Conservation (phyloP, 2,113 vertebrate genomes). For the Ifrita kowaldi region DNA sequence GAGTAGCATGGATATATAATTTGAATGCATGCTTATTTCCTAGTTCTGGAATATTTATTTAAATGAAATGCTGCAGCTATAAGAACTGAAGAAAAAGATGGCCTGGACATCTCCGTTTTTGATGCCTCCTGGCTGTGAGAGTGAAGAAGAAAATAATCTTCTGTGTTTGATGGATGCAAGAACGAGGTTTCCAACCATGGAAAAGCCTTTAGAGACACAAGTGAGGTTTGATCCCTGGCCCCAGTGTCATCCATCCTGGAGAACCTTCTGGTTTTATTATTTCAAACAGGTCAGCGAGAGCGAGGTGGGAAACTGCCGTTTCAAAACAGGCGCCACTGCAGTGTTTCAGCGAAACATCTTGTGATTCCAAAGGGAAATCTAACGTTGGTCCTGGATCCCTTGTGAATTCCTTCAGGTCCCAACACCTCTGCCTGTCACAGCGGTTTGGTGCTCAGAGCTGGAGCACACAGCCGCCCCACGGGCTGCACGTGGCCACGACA, state of each 20-base stretch:
- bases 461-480: accelerated
- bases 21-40: neutral
- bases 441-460: neutral
- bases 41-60: neutral
- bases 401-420: neutral
- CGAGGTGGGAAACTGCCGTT: neutral
- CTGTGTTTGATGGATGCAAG: neutral
- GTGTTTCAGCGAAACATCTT: neutral
- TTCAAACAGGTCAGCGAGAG: neutral
- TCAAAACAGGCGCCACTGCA: neutral
- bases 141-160: neutral
- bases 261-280: neutral
- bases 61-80: neutral
- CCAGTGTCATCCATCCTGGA: neutral
- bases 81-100: neutral
- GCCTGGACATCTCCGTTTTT: neutral
- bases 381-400: neutral
- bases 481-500: accelerated
- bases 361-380: neutral
- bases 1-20: neutral
- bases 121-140: neutral
- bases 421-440: neutral
- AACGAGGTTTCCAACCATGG: neutral
- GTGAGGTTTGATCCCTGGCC: neutral
- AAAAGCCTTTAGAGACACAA: neutral